phyloP scores from a whole-genome alignment of 2,113 vertebrate species.

The Saguinus midas region DNA sequence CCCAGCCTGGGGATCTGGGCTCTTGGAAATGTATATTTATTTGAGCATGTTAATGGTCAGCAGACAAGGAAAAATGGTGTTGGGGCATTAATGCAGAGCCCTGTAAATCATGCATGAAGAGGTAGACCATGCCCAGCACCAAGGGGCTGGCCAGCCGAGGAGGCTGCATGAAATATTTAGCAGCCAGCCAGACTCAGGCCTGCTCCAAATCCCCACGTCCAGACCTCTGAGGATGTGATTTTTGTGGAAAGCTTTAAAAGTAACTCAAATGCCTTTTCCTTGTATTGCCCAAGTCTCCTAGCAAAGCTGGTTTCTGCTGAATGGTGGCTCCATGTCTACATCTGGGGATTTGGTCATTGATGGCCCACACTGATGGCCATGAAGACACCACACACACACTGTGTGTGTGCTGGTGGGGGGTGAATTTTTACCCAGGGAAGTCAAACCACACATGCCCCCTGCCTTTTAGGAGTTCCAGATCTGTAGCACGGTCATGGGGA shows the following conservation, averaged over 20 bases:
- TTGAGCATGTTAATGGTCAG: neutral
- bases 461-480: no score
- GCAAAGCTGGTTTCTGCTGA: accelerated
- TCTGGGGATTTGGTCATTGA: neutral
- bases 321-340: accelerated
- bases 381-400: no score
- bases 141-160: accelerated
- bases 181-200: neutral
- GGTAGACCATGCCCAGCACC: accelerated
- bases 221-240: no score
- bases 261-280: no score
- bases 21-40: accelerated
- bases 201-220: neutral
- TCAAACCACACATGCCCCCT: no score
- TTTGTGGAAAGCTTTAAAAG: neutral
- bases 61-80: neutral
- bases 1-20: neutral
- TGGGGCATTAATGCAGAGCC: accelerated
- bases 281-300: neutral
- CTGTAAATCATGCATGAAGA: neutral
- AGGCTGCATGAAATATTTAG: neutral
- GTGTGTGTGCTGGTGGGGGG: no score
- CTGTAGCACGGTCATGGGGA: no score
- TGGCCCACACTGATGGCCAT: no score
- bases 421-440: no score